Percentiles rank a stretch among this genome's conserved stretches.
phyloP scores from a whole-genome alignment of 2,888 invertebrate genomes.

The Scaeva pyrastri region DNA sequence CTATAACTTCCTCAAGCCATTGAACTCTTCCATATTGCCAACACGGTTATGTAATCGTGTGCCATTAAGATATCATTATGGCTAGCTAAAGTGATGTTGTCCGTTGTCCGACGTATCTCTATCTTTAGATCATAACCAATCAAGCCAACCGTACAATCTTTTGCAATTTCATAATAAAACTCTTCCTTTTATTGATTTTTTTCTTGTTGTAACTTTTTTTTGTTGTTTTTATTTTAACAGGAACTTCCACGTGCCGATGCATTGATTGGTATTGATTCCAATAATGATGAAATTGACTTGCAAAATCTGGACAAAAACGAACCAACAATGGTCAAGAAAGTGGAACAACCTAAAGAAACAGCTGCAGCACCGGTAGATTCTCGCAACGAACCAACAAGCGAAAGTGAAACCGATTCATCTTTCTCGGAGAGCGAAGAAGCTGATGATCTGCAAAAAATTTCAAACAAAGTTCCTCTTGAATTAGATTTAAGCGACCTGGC shows the following conservation, averaged over 20 bases:
- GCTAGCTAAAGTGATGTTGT: neutral
- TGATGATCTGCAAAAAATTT: constrained; percentile 85
- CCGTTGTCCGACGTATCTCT: neutral
- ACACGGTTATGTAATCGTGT: constrained; percentile 51
- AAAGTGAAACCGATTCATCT: constrained; percentile 84
- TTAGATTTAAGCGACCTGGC: constrained; percentile 93
- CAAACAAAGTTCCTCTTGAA: constrained; percentile 91
- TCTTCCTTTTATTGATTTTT: constrained; percentile 29
- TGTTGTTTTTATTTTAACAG: constrained; percentile 77
- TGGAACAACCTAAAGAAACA: constrained; percentile 77
- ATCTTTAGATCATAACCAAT: constrained; percentile 22
- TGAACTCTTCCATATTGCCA: constrained; percentile 48
- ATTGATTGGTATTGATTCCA: constrained; percentile 83
- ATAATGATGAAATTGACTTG: constrained; percentile 80
- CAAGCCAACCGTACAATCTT: constrained; percentile 27
- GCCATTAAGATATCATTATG: constrained; percentile 48
- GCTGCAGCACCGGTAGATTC: constrained; percentile 72
- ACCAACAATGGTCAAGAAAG: constrained; percentile 78
- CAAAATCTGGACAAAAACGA: constrained; percentile 82
- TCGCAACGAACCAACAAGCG: constrained; percentile 65
- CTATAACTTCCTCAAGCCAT: constrained; percentile 63
- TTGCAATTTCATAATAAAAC: constrained; percentile 41
- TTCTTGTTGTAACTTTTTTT: neutral
- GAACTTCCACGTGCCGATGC: constrained; percentile 84
- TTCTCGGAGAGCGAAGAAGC: constrained; percentile 86